These are phyloP conservation scores for Spialia ferax DNA, from an alignment of 2,888 invertebrate genomes.

Conservation along the genomic window DNA sequence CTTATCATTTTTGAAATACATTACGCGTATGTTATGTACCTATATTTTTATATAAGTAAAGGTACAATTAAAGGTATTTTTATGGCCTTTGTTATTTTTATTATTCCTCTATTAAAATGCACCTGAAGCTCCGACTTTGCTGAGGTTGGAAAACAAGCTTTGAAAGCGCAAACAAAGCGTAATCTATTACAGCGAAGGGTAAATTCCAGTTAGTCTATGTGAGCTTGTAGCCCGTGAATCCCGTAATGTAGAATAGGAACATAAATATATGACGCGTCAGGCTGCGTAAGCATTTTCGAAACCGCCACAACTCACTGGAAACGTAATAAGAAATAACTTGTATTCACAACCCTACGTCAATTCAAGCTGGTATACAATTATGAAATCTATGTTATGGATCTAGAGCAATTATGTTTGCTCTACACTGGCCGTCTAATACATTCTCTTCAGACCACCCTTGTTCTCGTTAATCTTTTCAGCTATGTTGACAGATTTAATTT, in stretches of 20 bases:
- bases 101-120: background rate
- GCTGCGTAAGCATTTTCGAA: conserved; percentile 3
- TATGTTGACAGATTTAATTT: too few relatives aligned
- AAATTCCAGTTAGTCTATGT: background rate
- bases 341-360: too few relatives aligned
- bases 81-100: background rate
- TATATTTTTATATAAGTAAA: too few relatives aligned
- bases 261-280: background rate
- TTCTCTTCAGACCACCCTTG: too few relatives aligned
- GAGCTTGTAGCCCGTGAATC: background rate
- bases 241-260: background rate
- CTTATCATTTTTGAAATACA: too few relatives aligned
- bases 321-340: background rate
- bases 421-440: too few relatives aligned
- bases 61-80: too few relatives aligned
- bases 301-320: background rate
- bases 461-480: too few relatives aligned
- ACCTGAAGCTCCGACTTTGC: background rate
- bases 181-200: background rate
- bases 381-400: too few relatives aligned
- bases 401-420: too few relatives aligned
- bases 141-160: background rate
- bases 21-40: too few relatives aligned
- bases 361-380: too few relatives aligned
- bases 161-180: background rate